Evolutionary conservation across 2,113 vertebrate genomes (phyloP).

Genomic region (Petaurus breviceps): DNA sequence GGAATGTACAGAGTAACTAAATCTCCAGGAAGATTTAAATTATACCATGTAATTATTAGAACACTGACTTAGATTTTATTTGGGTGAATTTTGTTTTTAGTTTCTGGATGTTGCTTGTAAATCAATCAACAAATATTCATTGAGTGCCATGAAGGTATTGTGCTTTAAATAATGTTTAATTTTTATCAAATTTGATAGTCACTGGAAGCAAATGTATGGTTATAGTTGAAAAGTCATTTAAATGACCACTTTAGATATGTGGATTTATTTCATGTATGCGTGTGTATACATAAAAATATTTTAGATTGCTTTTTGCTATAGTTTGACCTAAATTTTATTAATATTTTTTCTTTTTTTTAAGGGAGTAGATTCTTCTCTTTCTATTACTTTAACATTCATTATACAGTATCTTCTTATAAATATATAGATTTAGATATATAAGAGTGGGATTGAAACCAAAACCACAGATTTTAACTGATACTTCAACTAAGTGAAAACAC

Average conservation of each 20-base stretch:
- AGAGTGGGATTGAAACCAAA: background rate
- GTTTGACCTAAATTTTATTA: background rate
- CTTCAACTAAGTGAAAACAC: background rate
- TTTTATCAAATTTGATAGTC: slow-evolving; percentile 16
- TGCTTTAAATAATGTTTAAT: slow-evolving; percentile 29
- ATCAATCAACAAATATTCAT: slow-evolving; percentile 16
- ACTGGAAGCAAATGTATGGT: background rate
- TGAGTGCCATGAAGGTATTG: background rate
- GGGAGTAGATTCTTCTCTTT: background rate
- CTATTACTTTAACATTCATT: background rate
- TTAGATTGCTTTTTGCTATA: background rate
- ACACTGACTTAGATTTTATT: background rate
- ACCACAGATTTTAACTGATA: background rate
- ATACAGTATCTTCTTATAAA: background rate
- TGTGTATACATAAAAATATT: background rate
- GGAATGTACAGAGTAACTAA: background rate
- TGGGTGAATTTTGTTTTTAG: background rate
- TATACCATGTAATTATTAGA: background rate
- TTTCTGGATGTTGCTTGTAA: slow-evolving; percentile 19
- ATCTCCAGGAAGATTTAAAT: background rate
- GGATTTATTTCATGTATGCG: background rate
- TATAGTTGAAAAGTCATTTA: slow-evolving; percentile 9
- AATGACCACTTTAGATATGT: background rate
- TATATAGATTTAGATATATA: background rate
- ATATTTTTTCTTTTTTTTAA: background rate